A percentile compares a stretch with the other conserved stretches of the same genome.
Evolutionary conservation across 2,113 vertebrate genomes (phyloP).

Genomic region (Coreoperca whiteheadi): DNA sequence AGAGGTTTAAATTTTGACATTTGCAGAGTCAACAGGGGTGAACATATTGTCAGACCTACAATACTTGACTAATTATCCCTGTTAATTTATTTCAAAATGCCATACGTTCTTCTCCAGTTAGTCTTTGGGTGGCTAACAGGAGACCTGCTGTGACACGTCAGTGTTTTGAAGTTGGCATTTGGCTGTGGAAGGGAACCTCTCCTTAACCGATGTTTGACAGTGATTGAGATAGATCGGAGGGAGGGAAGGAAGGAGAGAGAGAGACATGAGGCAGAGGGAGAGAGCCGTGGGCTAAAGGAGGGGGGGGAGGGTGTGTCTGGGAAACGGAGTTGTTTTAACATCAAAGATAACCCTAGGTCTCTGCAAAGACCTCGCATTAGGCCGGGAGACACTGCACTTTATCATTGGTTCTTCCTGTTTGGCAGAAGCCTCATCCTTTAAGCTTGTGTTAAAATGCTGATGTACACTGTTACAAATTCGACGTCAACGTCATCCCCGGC

Average conservation of each 20-base stretch:
- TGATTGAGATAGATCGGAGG: conserved; percentile 73
- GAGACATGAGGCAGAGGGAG: conserved; percentile 27
- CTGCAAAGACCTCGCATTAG: conserved; percentile 47
- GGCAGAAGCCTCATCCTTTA: conserved; percentile 39
- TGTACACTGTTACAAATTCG: conserved; percentile 40
- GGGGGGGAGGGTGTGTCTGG: conserved; percentile 56
- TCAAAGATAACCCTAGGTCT: conserved; percentile 67
- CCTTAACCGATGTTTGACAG: conserved; percentile 64
- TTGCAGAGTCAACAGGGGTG: background rate
- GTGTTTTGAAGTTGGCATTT: conserved; percentile 67
- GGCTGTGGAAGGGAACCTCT: conserved; percentile 54
- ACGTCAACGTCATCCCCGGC: conserved; percentile 29
- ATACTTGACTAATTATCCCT: conserved; percentile 12
- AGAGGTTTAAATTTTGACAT: background rate
- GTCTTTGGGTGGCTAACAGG: conserved; percentile 58
- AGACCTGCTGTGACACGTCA: conserved; percentile 55
- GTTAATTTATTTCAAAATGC: conserved; percentile 28
- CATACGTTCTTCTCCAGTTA: conserved; percentile 31
- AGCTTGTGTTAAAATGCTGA: conserved; percentile 41
- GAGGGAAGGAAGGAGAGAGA: conserved; percentile 27
- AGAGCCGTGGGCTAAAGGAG: conserved; percentile 51
- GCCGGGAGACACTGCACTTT: conserved; percentile 37
- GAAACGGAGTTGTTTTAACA: conserved; percentile 67
- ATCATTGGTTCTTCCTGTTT: conserved; percentile 69
- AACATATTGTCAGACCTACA: background rate